Evolutionary conservation across 2,888 invertebrate species (phyloP).

Genomic region (Synergus itoensis): DNA sequence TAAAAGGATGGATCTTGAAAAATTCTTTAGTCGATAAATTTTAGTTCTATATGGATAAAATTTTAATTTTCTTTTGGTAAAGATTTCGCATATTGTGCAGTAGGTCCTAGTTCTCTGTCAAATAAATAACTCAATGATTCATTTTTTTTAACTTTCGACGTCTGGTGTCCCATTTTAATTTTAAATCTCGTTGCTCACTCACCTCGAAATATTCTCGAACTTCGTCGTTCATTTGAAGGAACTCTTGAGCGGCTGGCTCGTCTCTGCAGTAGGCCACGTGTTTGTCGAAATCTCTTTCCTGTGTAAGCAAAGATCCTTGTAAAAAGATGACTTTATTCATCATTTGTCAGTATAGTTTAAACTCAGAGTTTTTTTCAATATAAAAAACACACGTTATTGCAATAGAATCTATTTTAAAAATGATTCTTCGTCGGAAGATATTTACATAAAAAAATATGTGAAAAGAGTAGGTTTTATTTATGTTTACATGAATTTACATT

Average conservation of each 20-base stretch:
- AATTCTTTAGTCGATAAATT: no score
- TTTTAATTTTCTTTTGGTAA: background rate
- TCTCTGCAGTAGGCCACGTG: conserved; percentile 94
- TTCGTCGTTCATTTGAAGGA: conserved; percentile 85
- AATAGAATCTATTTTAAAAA: background rate
- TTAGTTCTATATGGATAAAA: background rate
- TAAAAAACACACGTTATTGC: background rate
- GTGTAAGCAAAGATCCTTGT: conserved; percentile 21
- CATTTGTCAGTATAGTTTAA: background rate
- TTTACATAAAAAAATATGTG: background rate
- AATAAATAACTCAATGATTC: conserved; percentile 15
- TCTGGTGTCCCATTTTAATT: conserved; percentile 8
- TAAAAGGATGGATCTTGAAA: no score
- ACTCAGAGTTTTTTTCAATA: background rate
- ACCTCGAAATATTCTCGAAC: conserved; percentile 91
- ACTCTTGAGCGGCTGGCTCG: conserved; percentile 90
- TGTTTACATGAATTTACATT: background rate
- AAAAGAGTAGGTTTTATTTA: background rate
- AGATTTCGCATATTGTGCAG: background rate
- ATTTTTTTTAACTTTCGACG: background rate
- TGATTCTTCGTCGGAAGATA: background rate
- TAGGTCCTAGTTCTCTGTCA: background rate
- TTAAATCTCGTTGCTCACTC: conserved; percentile 67
- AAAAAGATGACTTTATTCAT: background rate
- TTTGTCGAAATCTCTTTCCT: conserved; percentile 96